These are phyloP conservation scores for Hyphantria cunea DNA, from an alignment of 1,140 invertebrate species.

Conservation along the genomic window DNA sequence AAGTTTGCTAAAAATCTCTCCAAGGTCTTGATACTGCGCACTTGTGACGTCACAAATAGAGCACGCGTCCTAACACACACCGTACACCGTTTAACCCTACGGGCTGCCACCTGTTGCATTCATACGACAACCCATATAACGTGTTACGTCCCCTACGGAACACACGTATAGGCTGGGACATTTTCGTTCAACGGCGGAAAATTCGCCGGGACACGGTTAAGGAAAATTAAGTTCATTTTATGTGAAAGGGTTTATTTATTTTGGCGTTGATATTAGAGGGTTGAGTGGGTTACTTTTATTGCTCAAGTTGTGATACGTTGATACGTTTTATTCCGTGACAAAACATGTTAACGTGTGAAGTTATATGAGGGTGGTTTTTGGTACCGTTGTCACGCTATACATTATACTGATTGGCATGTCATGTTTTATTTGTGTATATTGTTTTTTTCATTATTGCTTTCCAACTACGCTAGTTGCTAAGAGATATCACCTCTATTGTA, in stretches of 20 bases:
- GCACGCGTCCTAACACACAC: slow-evolving; percentile 36
- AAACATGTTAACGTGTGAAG: no score
- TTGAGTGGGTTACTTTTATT: slow-evolving; percentile 34
- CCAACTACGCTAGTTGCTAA: no score
- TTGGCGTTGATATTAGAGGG: slow-evolving; percentile 54
- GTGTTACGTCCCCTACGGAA: slow-evolving; percentile 57
- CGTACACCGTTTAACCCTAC: slow-evolving; percentile 70
- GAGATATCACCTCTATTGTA: no score
- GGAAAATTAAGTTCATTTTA: slow-evolving; percentile 70
- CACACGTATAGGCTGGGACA: slow-evolving; percentile 48
- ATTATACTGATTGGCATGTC: no score
- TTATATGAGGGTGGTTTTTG: no score
- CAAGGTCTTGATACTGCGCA: neutral
- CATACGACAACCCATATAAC: slow-evolving; percentile 71
- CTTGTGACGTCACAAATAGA: slow-evolving; percentile 41
- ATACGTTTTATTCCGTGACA: no score
- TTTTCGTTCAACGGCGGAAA: slow-evolving; percentile 51
- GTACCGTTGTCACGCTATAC: no score
- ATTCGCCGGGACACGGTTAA: slow-evolving; percentile 48
- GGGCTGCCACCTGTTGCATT: slow-evolving; percentile 73
- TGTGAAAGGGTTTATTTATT: slow-evolving; percentile 57
- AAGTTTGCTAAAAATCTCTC: no score
- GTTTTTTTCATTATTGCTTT: no score
- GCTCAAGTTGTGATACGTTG: neutral
- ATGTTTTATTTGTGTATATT: no score